Evolutionary conservation across 2,888 invertebrate genomes (phyloP), one percentile per base, ranked within the genome.

Genomic region (Tetragonula carbonaria): DNA sequence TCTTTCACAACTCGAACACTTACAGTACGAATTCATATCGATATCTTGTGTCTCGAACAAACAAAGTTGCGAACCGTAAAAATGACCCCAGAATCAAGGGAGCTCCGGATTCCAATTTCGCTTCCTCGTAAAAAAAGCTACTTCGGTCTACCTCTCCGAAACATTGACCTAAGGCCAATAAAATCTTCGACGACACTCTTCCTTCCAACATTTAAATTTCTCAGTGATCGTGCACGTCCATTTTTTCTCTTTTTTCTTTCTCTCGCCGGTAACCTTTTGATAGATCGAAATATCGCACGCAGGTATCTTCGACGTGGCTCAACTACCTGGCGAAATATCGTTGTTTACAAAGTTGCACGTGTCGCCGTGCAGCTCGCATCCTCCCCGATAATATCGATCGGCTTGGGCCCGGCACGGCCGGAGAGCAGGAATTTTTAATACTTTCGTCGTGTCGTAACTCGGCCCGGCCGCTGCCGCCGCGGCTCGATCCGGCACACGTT

Each of bases 321-420:
- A 11, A 21, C 28, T 28, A 73, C 45, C 72, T 23, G 80, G 50
- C 57, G 23, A 81, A 81, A 82, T 71, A 73, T 77, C 67, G 77
- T 77, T 83, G 84, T 83, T 83, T 83, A 76, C 77, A 82, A 83
- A 82, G 50, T 67, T 38, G 72, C 76, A 53, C 76, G 71, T 72
- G 71, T 82, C 51, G 62, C 45, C 82, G 33, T 23, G 28, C 77
- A 66, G 67, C 38, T 63, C 53, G 70, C 63, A 38, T 67, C 21
- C 62, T 80, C 65, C 81, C 71, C 82, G 82, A 83, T 83, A 83
- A 77, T 83, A 83, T 83, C 82, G 82, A 83, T 83, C 63, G 65
- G 28, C 21, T 8, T 45, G 59, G 55, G 55, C 70, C 33, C 63
- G 51, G 57, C 55, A 33, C 57, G 28, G 55, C 45, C 2, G 62